Evolutionary conservation across 2,888 invertebrate species (phyloP).

Genomic region (Xanthia togata): DNA sequence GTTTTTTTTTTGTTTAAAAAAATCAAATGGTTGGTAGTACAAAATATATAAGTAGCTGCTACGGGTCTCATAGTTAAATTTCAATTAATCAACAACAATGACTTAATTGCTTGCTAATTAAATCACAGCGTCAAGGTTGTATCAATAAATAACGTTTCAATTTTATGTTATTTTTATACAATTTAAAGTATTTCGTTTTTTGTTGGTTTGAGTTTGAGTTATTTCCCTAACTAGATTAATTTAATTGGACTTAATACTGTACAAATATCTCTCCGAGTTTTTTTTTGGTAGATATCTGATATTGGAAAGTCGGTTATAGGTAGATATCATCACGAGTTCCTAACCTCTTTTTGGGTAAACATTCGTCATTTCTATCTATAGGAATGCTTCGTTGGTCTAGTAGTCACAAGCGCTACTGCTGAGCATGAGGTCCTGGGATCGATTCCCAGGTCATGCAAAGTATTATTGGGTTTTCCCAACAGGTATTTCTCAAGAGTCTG

Average conservation of each 20-base stretch:
- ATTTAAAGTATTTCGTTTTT: not conserved
- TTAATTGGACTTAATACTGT: not conserved
- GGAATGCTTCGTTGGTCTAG: too few relatives aligned
- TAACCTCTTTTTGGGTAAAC: not conserved
- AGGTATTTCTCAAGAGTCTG: too few relatives aligned
- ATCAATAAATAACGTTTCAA: not conserved
- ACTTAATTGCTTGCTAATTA: constrained; percentile 21
- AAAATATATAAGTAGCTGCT: not conserved
- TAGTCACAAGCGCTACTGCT: too few relatives aligned
- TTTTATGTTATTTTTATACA: not conserved
- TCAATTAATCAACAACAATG: constrained; percentile 2
- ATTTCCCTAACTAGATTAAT: not conserved
- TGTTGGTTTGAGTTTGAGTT: not conserved
- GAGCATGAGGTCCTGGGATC: too few relatives aligned
- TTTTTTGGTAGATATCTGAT: not conserved
- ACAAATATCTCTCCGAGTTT: not conserved
- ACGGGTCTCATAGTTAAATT: not conserved
- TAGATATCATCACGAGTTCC: not conserved
- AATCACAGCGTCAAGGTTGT: constrained; percentile 4
- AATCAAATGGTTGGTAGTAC: not conserved
- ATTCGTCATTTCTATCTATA: too few relatives aligned
- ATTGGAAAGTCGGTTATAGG: not conserved
- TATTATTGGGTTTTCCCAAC: too few relatives aligned
- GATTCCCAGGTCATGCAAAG: too few relatives aligned
- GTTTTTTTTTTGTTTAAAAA: not conserved